Conservation (phyloP, 2,888 invertebrate genomes). For the Prosopocoilus inquinatus region DNA sequence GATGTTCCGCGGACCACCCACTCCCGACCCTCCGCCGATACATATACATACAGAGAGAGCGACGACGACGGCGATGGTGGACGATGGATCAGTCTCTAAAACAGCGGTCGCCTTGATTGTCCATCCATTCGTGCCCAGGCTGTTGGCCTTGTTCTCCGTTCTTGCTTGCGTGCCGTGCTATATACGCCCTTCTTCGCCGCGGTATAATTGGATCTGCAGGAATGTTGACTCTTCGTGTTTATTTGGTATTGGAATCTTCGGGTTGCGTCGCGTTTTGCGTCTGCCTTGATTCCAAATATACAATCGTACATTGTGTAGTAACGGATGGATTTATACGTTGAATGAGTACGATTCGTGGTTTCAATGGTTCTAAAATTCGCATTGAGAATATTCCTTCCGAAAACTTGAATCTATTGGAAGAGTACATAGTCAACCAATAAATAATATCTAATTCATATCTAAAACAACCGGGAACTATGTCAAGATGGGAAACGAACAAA, state of each 20-base stretch:
- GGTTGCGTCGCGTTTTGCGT: background rate
- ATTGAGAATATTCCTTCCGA: too few species aligned
- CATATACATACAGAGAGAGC: too few species aligned
- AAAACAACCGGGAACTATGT: too few species aligned
- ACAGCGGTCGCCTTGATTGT: too few species aligned
- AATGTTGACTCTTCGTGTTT: conserved; percentile 1
- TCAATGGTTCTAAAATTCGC: too few species aligned
- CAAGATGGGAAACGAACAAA: too few species aligned
- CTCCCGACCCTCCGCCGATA: conserved; percentile 4
- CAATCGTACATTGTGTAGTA: too few species aligned
- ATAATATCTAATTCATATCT: too few species aligned
- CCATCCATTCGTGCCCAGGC: background rate
- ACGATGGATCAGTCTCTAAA: background rate
- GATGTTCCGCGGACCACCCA: conserved; percentile 13
- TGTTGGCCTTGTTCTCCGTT: background rate
- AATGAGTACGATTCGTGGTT: too few species aligned
- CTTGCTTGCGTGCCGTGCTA: background rate
- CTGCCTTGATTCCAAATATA: background rate
- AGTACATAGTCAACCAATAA: too few species aligned
- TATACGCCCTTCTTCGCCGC: background rate
- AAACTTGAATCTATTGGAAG: too few species aligned
- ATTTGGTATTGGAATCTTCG: conserved; percentile 1
- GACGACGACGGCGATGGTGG: background rate
- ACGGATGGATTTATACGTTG: too few species aligned
- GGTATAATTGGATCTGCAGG: background rate